A percentile compares a stretch with the other conserved stretches of the same genome.
phyloP scores from a whole-genome alignment of 2,113 vertebrate species.

The Plestiodon gilberti region DNA sequence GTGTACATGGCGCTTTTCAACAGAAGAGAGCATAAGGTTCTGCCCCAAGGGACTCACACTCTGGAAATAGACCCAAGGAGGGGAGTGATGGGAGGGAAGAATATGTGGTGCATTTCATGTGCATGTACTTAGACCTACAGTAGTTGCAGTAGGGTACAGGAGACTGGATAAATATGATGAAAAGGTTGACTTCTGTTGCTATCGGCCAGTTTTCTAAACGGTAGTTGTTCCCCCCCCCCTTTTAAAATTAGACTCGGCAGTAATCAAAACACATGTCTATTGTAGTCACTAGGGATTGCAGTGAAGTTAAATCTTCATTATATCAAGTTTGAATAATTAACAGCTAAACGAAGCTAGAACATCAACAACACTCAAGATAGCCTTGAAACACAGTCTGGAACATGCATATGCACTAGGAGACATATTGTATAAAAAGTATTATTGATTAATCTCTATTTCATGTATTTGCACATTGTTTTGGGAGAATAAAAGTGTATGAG shows the following conservation, averaged over 20 bases:
- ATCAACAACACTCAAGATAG: neutral
- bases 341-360: neutral
- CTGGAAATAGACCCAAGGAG: too few relatives aligned
- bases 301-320: slow-evolving; percentile 19
- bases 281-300: neutral
- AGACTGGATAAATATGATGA: neutral
- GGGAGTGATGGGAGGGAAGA: too few relatives aligned
- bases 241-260: neutral
- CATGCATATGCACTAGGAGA: neutral
- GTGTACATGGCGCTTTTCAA: neutral
- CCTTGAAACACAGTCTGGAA: neutral
- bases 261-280: neutral
- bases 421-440: neutral
- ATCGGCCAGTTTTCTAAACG: neutral
- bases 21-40: too few relatives aligned
- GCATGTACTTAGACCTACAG: too few relatives aligned
- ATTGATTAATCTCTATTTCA: neutral
- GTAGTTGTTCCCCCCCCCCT: neutral
- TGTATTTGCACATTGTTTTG: neutral
- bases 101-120: too few relatives aligned
- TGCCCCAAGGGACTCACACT: too few relatives aligned
- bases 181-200: neutral
- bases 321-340: slow-evolving; percentile 23
- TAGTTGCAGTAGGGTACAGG: too few relatives aligned
- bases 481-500: neutral